Conservation (phyloP, 35 echinoderm and acorn worm species). For the Lytechinus pictus region DNA sequence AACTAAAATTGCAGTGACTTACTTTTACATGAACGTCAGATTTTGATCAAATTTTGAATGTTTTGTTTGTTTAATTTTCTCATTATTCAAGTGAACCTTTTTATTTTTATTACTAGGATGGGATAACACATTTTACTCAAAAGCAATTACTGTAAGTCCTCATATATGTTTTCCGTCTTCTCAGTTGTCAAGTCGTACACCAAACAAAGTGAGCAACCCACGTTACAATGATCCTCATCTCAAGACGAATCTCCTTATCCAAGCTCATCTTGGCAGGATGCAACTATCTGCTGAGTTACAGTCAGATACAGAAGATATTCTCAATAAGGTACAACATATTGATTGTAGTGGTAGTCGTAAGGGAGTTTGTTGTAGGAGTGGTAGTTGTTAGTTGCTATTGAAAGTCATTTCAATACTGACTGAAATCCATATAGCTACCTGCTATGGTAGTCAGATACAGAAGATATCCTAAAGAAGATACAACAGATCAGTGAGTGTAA, state of each 20-base stretch:
- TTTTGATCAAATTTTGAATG: too few relatives aligned
- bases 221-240: constrained; percentile 94
- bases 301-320: constrained; percentile 88
- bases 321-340: constrained; percentile 67
- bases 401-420: background rate
- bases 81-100: too few relatives aligned
- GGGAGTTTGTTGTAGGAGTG: background rate
- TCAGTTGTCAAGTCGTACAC: constrained; percentile 76
- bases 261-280: constrained; percentile 94
- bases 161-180: background rate
- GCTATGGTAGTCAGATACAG: constrained; percentile 87
- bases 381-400: background rate
- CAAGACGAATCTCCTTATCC: constrained; percentile 96
- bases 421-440: constrained; percentile 57
- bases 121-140: too few relatives aligned
- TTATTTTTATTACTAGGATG: too few relatives aligned
- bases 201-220: constrained; percentile 93
- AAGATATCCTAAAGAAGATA: constrained; percentile 88
- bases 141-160: too few relatives aligned
- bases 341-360: background rate
- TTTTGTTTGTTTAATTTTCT: too few relatives aligned
- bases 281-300: constrained; percentile 95
- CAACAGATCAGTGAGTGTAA: background rate
- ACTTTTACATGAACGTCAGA: too few relatives aligned
- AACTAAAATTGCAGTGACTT: too few relatives aligned